Conservation (phyloP, 2,888 invertebrate species). For the Cataglyphis rosenhaueri region DNA sequence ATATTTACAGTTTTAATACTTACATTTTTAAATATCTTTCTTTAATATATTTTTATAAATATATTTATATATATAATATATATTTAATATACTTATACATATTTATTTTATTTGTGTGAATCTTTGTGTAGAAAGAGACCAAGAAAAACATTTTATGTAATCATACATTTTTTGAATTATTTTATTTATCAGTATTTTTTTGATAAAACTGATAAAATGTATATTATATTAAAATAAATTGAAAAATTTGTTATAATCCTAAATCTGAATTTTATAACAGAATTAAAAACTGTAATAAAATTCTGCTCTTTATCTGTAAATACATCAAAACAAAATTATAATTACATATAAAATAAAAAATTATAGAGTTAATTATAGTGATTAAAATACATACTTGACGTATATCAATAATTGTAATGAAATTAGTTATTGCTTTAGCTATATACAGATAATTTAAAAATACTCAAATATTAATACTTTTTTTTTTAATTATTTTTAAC, state of each 20-base stretch:
- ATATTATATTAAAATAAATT: neutral
- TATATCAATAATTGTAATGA: neutral
- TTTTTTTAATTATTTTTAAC: neutral
- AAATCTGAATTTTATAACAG: neutral
- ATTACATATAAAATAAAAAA: neutral
- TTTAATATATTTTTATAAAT: neutral
- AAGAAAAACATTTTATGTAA: neutral
- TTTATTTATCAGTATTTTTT: neutral
- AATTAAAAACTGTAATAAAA: neutral
- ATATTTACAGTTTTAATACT: neutral
- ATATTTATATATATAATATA: neutral
- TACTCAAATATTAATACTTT: neutral
- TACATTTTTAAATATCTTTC: too few species aligned
- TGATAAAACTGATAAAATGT: neutral
- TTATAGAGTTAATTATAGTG: neutral
- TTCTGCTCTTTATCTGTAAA: neutral
- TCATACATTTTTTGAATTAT: neutral
- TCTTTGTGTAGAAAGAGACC: too few species aligned
- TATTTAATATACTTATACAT: too few species aligned
- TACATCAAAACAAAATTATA: neutral
- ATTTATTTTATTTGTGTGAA: neutral
- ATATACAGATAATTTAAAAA: too few species aligned
- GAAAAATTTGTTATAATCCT: neutral
- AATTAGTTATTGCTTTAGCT: neutral
- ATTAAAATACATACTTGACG: neutral